Conservation (phyloP, 2,888 invertebrate genomes). For the Xanthia togata region DNA sequence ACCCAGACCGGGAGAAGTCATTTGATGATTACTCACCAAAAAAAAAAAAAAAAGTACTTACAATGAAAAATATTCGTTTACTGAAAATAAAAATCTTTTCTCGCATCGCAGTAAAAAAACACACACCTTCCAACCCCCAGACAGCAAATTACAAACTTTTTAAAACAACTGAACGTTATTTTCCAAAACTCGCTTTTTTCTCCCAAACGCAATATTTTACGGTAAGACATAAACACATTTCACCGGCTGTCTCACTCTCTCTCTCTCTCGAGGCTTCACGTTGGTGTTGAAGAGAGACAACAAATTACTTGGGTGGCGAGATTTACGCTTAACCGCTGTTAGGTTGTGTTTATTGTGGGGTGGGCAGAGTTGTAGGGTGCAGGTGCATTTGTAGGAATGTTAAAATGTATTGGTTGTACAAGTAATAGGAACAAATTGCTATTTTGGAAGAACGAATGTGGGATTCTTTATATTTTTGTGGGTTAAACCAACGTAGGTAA, state of each 20-base stretch:
- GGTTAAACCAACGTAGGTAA: not conserved
- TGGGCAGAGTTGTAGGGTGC: conserved; percentile 22
- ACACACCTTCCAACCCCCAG: not conserved
- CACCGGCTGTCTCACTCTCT: conserved; percentile 12
- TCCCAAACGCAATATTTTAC: conserved; percentile 55
- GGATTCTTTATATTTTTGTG: not conserved
- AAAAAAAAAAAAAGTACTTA: too few species aligned
- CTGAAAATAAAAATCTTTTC: not conserved
- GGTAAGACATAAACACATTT: conserved; percentile 65
- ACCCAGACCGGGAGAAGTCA: too few species aligned
- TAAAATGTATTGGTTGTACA: conserved; percentile 1
- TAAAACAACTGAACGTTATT: conserved; percentile 56
- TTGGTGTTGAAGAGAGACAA: conserved; percentile 23
- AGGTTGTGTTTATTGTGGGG: conserved; percentile 49
- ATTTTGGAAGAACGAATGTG: not conserved
- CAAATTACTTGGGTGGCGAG: conserved; percentile 42
- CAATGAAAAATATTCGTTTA: not conserved
- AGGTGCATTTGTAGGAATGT: conserved; percentile 25
- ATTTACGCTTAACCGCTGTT: conserved; percentile 58
- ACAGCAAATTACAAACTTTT: conserved; percentile 35
- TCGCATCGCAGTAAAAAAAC: conserved; percentile 2
- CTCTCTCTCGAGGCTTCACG: not conserved
- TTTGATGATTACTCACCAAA: too few species aligned
- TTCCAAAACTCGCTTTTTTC: conserved; percentile 56
- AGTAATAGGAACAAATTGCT: conserved; percentile 26